Evolutionary conservation across 2,888 invertebrate genomes (phyloP).

Genomic region (Tetheella fluctuosa): DNA sequence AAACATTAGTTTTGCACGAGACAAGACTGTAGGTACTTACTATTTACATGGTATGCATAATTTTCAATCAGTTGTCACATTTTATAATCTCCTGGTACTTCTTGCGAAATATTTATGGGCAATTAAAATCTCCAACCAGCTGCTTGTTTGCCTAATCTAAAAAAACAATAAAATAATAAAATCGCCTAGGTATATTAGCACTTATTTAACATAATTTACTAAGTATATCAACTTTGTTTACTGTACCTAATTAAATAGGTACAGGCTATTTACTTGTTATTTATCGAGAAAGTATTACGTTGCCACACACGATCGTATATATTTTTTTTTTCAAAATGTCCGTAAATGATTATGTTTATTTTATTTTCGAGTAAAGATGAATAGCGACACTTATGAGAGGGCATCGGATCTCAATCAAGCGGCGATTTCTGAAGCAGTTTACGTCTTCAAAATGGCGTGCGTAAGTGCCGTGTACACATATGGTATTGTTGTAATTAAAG

Average conservation of each 20-base stretch:
- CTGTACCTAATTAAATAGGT: too few relatives aligned
- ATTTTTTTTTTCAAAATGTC: neutral
- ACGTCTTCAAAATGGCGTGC: constrained; percentile 1
- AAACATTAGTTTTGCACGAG: neutral
- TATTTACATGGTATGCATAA: neutral
- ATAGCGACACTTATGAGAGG: neutral
- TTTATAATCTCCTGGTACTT: neutral
- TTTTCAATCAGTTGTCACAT: neutral
- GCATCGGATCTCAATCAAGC: neutral
- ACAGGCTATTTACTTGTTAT: too few relatives aligned
- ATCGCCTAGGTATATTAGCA: too few relatives aligned
- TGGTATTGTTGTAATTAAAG: constrained; percentile 5
- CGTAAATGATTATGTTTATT: neutral
- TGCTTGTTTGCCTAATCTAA: too few relatives aligned
- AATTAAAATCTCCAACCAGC: too few relatives aligned
- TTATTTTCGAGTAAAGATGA: neutral
- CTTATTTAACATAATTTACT: too few relatives aligned
- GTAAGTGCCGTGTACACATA: neutral
- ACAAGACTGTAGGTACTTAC: neutral
- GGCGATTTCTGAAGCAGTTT: constrained; percentile 1
- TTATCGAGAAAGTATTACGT: neutral
- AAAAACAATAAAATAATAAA: too few relatives aligned
- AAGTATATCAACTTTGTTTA: too few relatives aligned
- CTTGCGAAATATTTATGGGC: neutral
- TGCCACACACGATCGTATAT: neutral